phyloP scores from a whole-genome alignment of 2,888 invertebrate species.

The Lacanobia oleracea region DNA sequence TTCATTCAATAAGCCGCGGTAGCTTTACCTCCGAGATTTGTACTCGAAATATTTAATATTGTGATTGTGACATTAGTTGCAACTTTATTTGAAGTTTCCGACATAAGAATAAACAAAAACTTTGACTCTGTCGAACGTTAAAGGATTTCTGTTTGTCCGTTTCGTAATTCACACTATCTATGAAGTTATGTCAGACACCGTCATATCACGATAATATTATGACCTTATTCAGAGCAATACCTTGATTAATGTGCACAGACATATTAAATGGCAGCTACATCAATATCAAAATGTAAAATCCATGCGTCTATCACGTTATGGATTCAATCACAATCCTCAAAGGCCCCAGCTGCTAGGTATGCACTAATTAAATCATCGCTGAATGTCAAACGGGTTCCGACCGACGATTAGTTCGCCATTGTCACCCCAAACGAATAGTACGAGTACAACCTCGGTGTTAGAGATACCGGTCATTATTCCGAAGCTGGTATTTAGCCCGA shows the following conservation, averaged over 20 bases:
- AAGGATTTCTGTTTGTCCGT: not conserved
- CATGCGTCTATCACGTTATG: not conserved
- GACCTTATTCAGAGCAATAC: not conserved
- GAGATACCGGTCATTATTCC: not conserved
- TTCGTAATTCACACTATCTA: no score
- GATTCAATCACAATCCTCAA: not conserved
- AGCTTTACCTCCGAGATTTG: not conserved
- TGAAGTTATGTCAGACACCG: no score
- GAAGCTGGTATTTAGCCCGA: not conserved
- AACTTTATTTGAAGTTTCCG: not conserved
- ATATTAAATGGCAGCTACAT: not conserved
- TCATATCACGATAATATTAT: no score
- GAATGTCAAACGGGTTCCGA: constrained; percentile 1
- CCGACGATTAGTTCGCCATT: not conserved
- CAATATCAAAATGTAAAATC: not conserved
- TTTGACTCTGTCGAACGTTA: not conserved
- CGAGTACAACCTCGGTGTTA: not conserved
- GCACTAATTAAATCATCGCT: constrained; percentile 12
- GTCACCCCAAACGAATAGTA: constrained; percentile 1
- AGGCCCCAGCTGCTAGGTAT: not conserved
- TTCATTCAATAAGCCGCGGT: constrained; percentile 3
- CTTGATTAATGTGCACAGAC: not conserved
- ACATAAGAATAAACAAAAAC: not conserved
- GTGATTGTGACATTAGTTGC: constrained; percentile 1
- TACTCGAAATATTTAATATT: constrained; percentile 23